Percentiles rank a stretch among this genome's conserved stretches.
phyloP scores from a whole-genome alignment of 2,888 invertebrate genomes.

The Silvanus unidentatus region DNA sequence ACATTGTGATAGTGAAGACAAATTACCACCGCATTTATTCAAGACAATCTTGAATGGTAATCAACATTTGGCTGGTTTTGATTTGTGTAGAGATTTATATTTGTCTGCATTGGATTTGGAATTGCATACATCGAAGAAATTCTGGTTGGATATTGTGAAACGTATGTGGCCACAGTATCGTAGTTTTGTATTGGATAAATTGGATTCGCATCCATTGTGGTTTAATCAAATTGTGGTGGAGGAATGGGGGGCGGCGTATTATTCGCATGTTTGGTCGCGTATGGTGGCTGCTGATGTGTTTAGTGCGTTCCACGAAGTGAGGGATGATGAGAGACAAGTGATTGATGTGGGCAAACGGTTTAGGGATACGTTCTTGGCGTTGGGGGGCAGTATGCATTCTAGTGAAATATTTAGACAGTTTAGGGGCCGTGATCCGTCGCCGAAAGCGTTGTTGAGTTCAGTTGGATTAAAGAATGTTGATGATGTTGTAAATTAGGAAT shows the following conservation, averaged over 20 bases:
- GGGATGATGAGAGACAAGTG: conserved; percentile 49
- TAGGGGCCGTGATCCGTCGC: conserved; percentile 85
- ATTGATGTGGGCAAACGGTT: conserved; percentile 63
- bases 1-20: conserved; percentile 69
- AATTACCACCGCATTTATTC: conserved; percentile 61
- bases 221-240: conserved; percentile 78
- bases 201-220: conserved; percentile 80
- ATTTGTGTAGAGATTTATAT: conserved; percentile 77
- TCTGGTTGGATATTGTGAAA: conserved; percentile 77
- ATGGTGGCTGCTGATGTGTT: conserved; percentile 89
- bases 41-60: conserved; percentile 58
- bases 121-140: conserved; percentile 66
- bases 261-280: conserved; percentile 76
- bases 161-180: conserved; percentile 77
- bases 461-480: conserved; percentile 36
- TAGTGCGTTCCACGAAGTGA: conserved; percentile 73
- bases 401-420: conserved; percentile 85
- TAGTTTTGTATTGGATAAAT: conserved; percentile 67
- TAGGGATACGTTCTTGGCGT: conserved; percentile 74
- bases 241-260: conserved; percentile 82
- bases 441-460: conserved; percentile 68
- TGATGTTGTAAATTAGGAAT: too few relatives aligned
- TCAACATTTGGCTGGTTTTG: conserved; percentile 71
- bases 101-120: conserved; percentile 77
- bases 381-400: conserved; percentile 76